Evolutionary conservation across 30 jellyfish, hydroid and myxozoan genomes (phyloP).

Genomic region (Aurelia aurita): DNA sequence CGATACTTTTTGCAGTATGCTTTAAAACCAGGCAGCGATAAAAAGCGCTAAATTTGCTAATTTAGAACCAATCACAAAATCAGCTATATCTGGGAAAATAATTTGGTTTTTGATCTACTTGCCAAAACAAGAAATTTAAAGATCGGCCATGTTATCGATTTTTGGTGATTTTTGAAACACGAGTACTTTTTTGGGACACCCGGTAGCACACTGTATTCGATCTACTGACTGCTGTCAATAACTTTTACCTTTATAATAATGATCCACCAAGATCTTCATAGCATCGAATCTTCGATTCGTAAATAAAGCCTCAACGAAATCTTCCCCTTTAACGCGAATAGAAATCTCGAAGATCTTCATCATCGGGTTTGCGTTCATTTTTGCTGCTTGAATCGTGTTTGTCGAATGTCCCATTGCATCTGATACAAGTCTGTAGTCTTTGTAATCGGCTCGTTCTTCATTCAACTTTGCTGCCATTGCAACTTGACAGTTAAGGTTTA

Average conservation of each 20-base stretch:
- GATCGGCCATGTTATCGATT: too few species aligned
- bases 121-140: too few species aligned
- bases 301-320: slow-evolving; percentile 25
- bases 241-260: slow-evolving; percentile 29
- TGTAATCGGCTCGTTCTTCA: slow-evolving; percentile 44
- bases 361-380: slow-evolving; percentile 28
- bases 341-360: slow-evolving; percentile 41
- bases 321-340: slow-evolving; percentile 5
- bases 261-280: slow-evolving; percentile 10
- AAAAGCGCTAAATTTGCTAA: too few species aligned
- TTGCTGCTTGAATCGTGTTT: slow-evolving; percentile 6
- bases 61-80: too few species aligned
- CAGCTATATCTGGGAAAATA: too few species aligned
- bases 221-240: too few species aligned
- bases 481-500: slow-evolving; percentile 10
- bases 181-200: too few species aligned
- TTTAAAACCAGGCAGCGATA: too few species aligned
- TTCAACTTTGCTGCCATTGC: slow-evolving; percentile 28
- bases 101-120: too few species aligned
- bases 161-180: too few species aligned
- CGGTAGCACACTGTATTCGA: too few species aligned
- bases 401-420: slow-evolving; percentile 20
- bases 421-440: slow-evolving; percentile 43
- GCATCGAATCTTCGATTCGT: slow-evolving; percentile 56
- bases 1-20: too few species aligned